phyloP scores from a whole-genome alignment of 2,888 invertebrate species.

The Chalcis sispes region DNA sequence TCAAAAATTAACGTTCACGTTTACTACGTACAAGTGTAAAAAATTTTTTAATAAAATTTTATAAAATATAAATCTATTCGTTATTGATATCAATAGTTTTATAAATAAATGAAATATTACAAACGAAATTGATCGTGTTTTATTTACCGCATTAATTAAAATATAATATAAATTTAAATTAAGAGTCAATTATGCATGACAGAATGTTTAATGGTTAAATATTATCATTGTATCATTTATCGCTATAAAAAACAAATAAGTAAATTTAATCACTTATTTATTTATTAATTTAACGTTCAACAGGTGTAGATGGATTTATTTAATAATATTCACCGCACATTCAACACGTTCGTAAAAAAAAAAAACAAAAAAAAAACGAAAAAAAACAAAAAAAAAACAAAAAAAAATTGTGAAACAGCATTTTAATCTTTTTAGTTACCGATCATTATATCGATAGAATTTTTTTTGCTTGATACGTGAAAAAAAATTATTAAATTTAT shows the following conservation, averaged over 20 bases:
- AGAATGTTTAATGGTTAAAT: constrained; percentile 33
- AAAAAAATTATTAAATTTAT: no score
- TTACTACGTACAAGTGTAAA: no score
- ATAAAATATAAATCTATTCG: no score
- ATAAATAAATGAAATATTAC: no score
- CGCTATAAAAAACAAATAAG: constrained; percentile 48
- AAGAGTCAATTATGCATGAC: constrained; percentile 25
- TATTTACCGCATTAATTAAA: neutral
- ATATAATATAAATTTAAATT: constrained; percentile 4
- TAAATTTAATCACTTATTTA: constrained; percentile 53
- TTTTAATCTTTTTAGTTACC: no score
- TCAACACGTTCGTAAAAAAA: neutral
- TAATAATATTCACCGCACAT: constrained; percentile 42
- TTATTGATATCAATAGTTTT: no score
- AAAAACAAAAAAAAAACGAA: constrained; percentile 7
- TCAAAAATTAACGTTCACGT: no score
- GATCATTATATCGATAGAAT: no score
- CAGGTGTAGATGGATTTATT: constrained; percentile 50
- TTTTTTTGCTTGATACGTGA: no score
- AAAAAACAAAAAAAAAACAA: constrained; percentile 17
- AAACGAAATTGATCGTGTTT: neutral
- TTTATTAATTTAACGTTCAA: constrained; percentile 55
- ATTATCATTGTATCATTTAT: constrained; percentile 32
- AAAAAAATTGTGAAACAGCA: no score
- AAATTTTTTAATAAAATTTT: no score